Evolutionary conservation across 1,140 invertebrate species (phyloP).

Genomic region (Bombus balteatus): DNA sequence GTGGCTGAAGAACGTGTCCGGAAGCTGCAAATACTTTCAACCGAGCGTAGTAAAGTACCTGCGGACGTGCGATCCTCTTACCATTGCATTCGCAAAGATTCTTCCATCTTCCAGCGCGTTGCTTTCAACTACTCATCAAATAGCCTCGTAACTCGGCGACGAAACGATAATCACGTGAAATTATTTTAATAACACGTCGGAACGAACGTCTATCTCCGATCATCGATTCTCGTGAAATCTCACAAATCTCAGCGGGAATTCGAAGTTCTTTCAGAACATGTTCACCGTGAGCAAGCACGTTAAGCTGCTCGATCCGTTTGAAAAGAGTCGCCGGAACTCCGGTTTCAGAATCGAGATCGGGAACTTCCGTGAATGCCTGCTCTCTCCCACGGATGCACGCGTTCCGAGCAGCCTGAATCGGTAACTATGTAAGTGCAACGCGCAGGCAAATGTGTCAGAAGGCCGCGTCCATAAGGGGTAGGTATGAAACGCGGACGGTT

Average conservation of each 20-base stretch:
- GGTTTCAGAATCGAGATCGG: background rate
- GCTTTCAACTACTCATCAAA: background rate
- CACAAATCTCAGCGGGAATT: no score
- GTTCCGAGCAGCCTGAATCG: background rate
- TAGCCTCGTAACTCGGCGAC: background rate
- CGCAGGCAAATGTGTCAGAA: constrained; percentile 9
- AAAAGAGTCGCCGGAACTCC: constrained; percentile 8
- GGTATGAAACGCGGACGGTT: background rate
- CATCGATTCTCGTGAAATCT: background rate
- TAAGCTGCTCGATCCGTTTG: background rate
- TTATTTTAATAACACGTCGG: background rate
- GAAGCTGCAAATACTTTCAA: background rate
- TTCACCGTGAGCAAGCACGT: background rate
- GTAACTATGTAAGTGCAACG: constrained; percentile 18
- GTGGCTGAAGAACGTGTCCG: background rate
- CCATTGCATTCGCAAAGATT: background rate
- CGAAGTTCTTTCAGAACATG: background rate
- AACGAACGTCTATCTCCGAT: background rate
- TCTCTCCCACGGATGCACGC: background rate
- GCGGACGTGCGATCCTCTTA: background rate
- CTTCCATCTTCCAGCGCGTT: background rate
- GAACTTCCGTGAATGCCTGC: background rate
- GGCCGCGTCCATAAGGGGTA: background rate
- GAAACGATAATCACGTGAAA: constrained; percentile 2
- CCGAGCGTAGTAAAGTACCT: background rate